Percentiles rank a stretch among this genome's conserved stretches.
Evolutionary conservation across 1,140 invertebrate species (phyloP).

Genomic region (Lepidurus packardi): DNA sequence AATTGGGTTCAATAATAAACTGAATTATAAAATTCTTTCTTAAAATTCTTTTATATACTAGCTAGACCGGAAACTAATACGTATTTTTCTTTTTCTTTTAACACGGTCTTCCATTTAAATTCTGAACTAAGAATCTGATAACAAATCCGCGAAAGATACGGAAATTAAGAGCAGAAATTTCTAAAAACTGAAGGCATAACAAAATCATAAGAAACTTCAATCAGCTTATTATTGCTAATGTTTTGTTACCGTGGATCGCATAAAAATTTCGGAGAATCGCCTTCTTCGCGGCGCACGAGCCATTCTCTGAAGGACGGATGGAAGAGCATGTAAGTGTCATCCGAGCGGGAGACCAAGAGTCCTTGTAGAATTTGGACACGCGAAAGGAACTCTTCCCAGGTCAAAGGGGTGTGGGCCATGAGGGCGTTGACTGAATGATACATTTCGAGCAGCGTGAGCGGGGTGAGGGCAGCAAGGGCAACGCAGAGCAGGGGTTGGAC

Average conservation of each 20-base stretch:
- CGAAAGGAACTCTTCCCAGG: slow-evolving; percentile 85
- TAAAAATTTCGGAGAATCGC: slow-evolving; percentile 81
- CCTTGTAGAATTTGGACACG: slow-evolving; percentile 73
- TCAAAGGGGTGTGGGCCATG: slow-evolving; percentile 60
- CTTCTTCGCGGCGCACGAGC: slow-evolving; percentile 83
- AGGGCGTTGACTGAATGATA: slow-evolving; percentile 88
- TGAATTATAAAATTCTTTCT: too few species aligned
- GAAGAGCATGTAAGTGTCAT: slow-evolving; percentile 94
- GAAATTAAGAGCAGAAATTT: too few species aligned
- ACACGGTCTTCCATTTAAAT: too few species aligned
- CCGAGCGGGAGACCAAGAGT: slow-evolving; percentile 78
- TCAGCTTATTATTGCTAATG: background rate
- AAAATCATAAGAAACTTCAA: background rate
- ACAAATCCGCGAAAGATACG: too few species aligned
- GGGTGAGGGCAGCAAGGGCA: slow-evolving; percentile 82
- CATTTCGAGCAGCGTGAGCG: slow-evolving; percentile 81
- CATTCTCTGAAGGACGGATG: slow-evolving; percentile 95
- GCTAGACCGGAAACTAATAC: too few species aligned
- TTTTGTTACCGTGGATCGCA: slow-evolving; percentile 52
- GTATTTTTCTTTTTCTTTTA: too few species aligned
- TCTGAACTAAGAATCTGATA: too few species aligned
- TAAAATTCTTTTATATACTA: too few species aligned
- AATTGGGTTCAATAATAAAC: too few species aligned
- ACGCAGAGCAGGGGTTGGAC: slow-evolving; percentile 73
- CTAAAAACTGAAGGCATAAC: too few species aligned